These are phyloP conservation scores for Tinea pellionella DNA, from an alignment of 2,888 invertebrate genomes.

Conservation along the genomic window DNA sequence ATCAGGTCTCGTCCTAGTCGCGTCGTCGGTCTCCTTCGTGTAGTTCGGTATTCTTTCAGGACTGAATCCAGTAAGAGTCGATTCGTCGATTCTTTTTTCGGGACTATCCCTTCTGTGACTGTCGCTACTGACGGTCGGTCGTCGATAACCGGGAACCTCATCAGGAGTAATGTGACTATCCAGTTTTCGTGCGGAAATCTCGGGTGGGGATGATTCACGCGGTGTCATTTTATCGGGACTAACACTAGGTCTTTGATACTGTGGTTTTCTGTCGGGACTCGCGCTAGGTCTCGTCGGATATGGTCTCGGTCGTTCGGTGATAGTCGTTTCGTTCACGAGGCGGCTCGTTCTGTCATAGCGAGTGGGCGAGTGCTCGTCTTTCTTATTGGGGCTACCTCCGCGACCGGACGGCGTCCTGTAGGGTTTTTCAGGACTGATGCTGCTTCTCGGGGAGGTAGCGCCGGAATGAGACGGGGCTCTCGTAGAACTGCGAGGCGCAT, in stretches of 20 bases:
- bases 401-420: constrained; percentile 40
- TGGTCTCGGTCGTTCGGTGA: background rate
- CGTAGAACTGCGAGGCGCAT: constrained; percentile 53
- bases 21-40: constrained; percentile 22
- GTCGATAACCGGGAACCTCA: background rate
- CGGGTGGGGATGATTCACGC: background rate
- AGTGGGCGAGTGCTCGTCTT: constrained; percentile 44
- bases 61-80: constrained; percentile 22
- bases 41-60: constrained; percentile 21
- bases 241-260: constrained; percentile 26
- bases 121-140: constrained; percentile 16
- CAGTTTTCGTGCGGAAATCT: background rate
- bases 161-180: background rate
- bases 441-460: constrained; percentile 64
- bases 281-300: constrained; percentile 31
- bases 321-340: background rate
- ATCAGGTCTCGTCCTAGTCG: constrained; percentile 14
- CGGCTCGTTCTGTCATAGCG: constrained; percentile 26
- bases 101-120: constrained; percentile 24
- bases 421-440: constrained; percentile 59
- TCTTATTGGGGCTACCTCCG: constrained; percentile 35
- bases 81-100: constrained; percentile 27
- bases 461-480: constrained; percentile 70
- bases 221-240: constrained; percentile 42
- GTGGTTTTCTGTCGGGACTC: constrained; percentile 22